These are phyloP conservation scores for Achatina immaculata DNA, from an alignment of 1,140 invertebrate genomes.

Conservation along the genomic window DNA sequence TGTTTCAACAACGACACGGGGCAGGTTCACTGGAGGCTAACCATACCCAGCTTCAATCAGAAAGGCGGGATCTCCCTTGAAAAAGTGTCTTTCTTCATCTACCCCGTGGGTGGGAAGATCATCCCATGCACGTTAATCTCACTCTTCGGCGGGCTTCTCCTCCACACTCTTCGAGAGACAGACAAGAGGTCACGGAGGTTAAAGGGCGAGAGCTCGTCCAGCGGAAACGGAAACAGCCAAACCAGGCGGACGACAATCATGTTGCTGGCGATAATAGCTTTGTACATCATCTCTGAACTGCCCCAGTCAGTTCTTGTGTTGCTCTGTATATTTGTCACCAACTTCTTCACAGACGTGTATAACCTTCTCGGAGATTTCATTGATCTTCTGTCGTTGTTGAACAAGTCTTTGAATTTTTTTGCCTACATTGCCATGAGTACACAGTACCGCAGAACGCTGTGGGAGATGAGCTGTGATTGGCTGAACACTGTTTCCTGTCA, in stretches of 20 bases:
- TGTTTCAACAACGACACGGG: slow-evolving; percentile 28
- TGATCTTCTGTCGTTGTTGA: slow-evolving; percentile 90
- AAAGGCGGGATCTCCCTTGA: slow-evolving; percentile 44
- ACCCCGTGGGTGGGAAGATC: slow-evolving; percentile 66
- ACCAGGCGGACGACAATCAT: slow-evolving; percentile 78
- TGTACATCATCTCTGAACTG: slow-evolving; percentile 90
- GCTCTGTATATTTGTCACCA: slow-evolving; percentile 57
- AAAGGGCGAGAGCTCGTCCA: slow-evolving; percentile 53
- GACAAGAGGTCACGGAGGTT: slow-evolving; percentile 61
- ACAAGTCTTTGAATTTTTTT: slow-evolving; percentile 92
- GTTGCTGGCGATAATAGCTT: slow-evolving; percentile 71
- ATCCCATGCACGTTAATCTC: slow-evolving; percentile 72
- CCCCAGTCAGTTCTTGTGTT: slow-evolving; percentile 75
- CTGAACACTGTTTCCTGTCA: background rate
- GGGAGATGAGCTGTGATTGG: slow-evolving; percentile 47
- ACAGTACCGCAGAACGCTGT: slow-evolving; percentile 88
- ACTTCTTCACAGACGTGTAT: slow-evolving; percentile 68
- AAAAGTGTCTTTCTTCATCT: slow-evolving; percentile 63
- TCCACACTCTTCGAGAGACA: slow-evolving; percentile 70
- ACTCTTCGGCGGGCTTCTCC: slow-evolving; percentile 70
- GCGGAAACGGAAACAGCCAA: slow-evolving; percentile 71
- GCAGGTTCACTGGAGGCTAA: slow-evolving; percentile 41
- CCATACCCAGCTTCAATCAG: slow-evolving; percentile 42
- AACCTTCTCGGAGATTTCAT: slow-evolving; percentile 84
- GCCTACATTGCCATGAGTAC: slow-evolving; percentile 94